Percentiles rank a stretch among this genome's conserved stretches.
phyloP scores from a whole-genome alignment of 2,797 vertebrate genomes.

The Myoxocephalus aenaeus region DNA sequence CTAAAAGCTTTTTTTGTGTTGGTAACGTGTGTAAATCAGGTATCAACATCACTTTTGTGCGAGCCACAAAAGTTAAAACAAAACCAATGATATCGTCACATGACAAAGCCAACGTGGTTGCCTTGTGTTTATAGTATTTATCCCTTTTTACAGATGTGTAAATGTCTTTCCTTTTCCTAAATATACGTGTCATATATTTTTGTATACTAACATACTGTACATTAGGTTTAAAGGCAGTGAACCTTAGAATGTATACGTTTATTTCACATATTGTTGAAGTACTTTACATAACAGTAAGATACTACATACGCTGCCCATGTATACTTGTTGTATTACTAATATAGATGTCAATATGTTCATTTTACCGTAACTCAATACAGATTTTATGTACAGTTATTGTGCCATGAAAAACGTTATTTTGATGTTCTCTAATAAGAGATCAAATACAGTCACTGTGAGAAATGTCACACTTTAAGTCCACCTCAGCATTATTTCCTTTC shows the following conservation, averaged over 20 bases:
- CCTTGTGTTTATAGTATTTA: slow-evolving; percentile 73
- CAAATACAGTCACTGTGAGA: slow-evolving; percentile 23
- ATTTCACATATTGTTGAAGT: slow-evolving; percentile 29
- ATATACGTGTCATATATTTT: slow-evolving; percentile 74
- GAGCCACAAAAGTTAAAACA: slow-evolving; percentile 21
- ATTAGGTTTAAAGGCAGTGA: slow-evolving; percentile 58
- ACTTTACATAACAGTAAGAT: slow-evolving; percentile 24
- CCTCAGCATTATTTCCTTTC: neutral
- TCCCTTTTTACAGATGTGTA: slow-evolving; percentile 66
- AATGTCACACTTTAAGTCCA: neutral
- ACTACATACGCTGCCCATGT: slow-evolving; percentile 10
- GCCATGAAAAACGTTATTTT: neutral
- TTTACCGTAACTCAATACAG: slow-evolving; percentile 25
- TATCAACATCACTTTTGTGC: slow-evolving; percentile 2
- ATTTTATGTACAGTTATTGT: slow-evolving; percentile 30
- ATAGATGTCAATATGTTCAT: slow-evolving; percentile 38
- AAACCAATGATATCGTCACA: slow-evolving; percentile 7
- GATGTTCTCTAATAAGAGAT: slow-evolving; percentile 17
- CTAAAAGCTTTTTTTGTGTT: neutral
- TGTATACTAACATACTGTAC: slow-evolving; percentile 74
- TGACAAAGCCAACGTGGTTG: slow-evolving; percentile 32
- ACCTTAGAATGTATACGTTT: slow-evolving; percentile 27
- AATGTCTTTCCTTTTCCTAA: slow-evolving; percentile 46
- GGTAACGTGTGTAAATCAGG: slow-evolving; percentile 30
- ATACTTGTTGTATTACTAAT: slow-evolving; percentile 47